A percentile compares a stretch with the other conserved stretches of the same genome.
phyloP scores from a whole-genome alignment of 2,888 invertebrate species.

The Cataglyphis livida region DNA sequence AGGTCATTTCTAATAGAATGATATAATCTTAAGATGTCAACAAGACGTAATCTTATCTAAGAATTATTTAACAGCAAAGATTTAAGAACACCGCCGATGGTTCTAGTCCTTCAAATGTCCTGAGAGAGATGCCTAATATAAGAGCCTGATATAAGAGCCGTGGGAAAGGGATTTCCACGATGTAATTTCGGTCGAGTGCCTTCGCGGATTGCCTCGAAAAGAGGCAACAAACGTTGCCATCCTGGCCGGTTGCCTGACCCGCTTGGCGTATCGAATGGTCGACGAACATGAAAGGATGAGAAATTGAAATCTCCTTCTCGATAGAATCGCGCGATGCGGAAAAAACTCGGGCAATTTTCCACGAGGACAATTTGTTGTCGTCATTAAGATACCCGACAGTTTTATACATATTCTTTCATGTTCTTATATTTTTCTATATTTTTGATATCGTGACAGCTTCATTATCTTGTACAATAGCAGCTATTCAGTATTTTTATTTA shows the following conservation, averaged over 20 bases:
- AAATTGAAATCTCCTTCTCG: constrained; percentile 68
- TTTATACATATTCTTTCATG: background rate
- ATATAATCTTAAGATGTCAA: background rate
- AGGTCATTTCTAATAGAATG: background rate
- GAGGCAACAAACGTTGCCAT: constrained; percentile 45
- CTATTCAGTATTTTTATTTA: background rate
- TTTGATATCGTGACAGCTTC: background rate
- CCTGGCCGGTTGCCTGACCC: constrained; percentile 72
- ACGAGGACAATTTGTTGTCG: background rate
- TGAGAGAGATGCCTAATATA: background rate
- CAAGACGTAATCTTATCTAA: background rate
- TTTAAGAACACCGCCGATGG: background rate
- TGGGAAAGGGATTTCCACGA: constrained; percentile 42
- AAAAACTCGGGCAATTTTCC: background rate
- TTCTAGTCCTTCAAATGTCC: background rate
- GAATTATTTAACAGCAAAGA: background rate
- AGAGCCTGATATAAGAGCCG: constrained; percentile 10
- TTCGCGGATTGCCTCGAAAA: constrained; percentile 57
- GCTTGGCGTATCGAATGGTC: constrained; percentile 69
- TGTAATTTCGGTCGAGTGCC: constrained; percentile 60
- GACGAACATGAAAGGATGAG: constrained; percentile 69
- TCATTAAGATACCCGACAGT: background rate
- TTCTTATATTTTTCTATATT: too few species aligned
- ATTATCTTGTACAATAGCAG: background rate
- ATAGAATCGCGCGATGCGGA: background rate